Percentiles rank a stretch among this genome's conserved stretches.
These are phyloP conservation scores for Percina caprodes DNA, from an alignment of 2,113 vertebrate genomes.

Conservation along the genomic window DNA sequence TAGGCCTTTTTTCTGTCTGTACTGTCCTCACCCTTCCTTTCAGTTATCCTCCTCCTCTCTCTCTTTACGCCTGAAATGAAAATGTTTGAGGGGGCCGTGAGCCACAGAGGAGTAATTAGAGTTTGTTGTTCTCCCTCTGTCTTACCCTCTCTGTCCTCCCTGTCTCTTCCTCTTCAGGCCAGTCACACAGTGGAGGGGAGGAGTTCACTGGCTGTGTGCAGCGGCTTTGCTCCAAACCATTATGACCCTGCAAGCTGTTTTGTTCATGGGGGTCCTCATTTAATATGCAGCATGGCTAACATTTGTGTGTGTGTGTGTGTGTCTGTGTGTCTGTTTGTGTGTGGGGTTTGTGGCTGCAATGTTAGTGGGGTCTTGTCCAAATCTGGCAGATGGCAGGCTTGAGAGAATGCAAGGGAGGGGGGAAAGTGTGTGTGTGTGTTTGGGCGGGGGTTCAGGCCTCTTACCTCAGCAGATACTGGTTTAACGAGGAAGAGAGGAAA, in stretches of 20 bases:
- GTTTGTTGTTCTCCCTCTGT: conserved; percentile 55
- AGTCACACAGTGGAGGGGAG: conserved; percentile 44
- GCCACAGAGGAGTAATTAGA: conserved; percentile 76
- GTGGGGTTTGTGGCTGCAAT: too few species aligned
- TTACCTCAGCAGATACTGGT: conserved; percentile 81
- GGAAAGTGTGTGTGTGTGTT: conserved; percentile 19
- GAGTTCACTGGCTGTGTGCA: conserved; percentile 64
- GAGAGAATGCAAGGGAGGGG: conserved; percentile 56
- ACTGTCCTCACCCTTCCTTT: conserved; percentile 21
- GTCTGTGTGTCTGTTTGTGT: too few species aligned
- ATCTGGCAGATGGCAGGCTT: conserved; percentile 82
- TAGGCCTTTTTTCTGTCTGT: neutral
- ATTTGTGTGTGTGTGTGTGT: conserved; percentile 42
- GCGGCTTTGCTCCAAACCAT: conserved; percentile 48
- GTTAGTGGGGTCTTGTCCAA: conserved; percentile 71
- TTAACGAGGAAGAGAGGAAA: conserved; percentile 71
- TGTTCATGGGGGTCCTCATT: conserved; percentile 71
- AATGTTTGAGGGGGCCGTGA: conserved; percentile 56
- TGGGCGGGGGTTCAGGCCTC: conserved; percentile 53
- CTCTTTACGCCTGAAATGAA: conserved; percentile 41
- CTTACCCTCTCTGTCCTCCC: conserved; percentile 44
- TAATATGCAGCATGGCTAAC: conserved; percentile 70
- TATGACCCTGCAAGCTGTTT: conserved; percentile 79
- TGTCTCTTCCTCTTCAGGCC: conserved; percentile 47
- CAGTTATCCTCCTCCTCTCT: conserved; percentile 6